Base-by-base conservation (phyloP, 1,140 invertebrate species). In the Heliconius himera region DNA sequence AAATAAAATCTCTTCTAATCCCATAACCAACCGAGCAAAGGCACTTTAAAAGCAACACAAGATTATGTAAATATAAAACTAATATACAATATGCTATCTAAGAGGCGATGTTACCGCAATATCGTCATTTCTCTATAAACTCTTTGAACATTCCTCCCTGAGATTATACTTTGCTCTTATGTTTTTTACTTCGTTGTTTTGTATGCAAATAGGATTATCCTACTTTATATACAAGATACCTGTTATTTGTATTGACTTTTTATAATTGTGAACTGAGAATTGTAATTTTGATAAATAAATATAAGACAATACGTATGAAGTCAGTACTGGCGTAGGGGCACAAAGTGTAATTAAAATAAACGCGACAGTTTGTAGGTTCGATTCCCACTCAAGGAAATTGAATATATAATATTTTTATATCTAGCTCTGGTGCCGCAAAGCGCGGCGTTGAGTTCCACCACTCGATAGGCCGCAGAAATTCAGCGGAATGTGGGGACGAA, bases 151-250 rank as follows among this genome's bases (percentile, higher is more conserved):
- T 16, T 29, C 22, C 11, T 13, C 11, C 22, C 22, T 66, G 22
- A n/a, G 60, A 66, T 66, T 29, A 66, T 29, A 11, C 11, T 56
- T 66, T 16, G 60, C 11, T 66, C 8, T 16, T 41, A 33, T 0
- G 56, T 36, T 1, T 60, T 36, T 41, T 76, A 76, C 56, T 49
- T 76, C 49, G 70, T 70, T 36, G 38, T 76, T 76, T 49, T 49
- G 49, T 70, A 70, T 70, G 56, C 36, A 66, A 70, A 76, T 70
- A 20, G 16, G 1, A 70, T 70, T 22, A 66, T 66, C 2, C 54
- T 66, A 0, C 9, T 66, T 66, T 66, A 66, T 66, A 16, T 29
- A 66, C 11, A 26, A 1, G 60, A 11, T 66, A 16, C 11, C 60
- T 66, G n/a, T 66, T 66, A 66, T 66, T 66, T 66, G 3, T 29